Percentiles rank a stretch among this genome's conserved stretches.
Conservation (phyloP, 2,113 vertebrate genomes). For the Hippocampus guttulatus region DNA sequence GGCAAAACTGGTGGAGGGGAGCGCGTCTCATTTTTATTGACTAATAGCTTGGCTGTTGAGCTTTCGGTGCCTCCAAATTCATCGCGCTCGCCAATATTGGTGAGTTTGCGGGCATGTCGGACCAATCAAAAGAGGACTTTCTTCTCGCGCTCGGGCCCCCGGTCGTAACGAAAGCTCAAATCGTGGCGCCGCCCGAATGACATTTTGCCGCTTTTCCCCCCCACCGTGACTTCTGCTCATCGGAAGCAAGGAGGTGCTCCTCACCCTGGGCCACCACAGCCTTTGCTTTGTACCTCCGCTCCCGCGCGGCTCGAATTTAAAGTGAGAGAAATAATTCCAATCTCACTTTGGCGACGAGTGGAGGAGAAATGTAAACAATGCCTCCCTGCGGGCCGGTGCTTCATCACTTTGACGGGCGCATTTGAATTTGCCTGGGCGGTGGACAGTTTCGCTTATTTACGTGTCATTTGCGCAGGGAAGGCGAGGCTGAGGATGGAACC, state of each 20-base stretch:
- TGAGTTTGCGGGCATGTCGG: no score
- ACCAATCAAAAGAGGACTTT: no score
- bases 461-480: slow-evolving; percentile 97
- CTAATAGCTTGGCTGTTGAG: no score
- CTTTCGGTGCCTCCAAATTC: no score
- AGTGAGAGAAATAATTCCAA: slow-evolving; percentile 97
- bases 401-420: slow-evolving; percentile 99
- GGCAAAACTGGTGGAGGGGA: no score
- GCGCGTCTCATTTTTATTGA: no score
- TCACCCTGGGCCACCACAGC: slow-evolving; percentile 52
- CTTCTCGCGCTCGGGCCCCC: no score
- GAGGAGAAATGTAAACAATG: slow-evolving; percentile 99
- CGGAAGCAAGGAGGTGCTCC: slow-evolving; percentile 25
- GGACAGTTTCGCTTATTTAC: slow-evolving; percentile 98
- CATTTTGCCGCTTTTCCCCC: background rate
- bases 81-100: no score
- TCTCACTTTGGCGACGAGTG: slow-evolving; percentile 97
- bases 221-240: slow-evolving; percentile 6
- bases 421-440: slow-evolving; percentile 99
- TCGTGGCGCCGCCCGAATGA: no score
- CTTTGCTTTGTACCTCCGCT: slow-evolving; percentile 75
- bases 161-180: no score
- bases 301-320: slow-evolving; percentile 99
- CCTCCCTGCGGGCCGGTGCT: slow-evolving; percentile 98
- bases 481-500: slow-evolving; percentile 76